Conservation (phyloP, 1,140 invertebrate genomes). For the Drosophila athabasca region DNA sequence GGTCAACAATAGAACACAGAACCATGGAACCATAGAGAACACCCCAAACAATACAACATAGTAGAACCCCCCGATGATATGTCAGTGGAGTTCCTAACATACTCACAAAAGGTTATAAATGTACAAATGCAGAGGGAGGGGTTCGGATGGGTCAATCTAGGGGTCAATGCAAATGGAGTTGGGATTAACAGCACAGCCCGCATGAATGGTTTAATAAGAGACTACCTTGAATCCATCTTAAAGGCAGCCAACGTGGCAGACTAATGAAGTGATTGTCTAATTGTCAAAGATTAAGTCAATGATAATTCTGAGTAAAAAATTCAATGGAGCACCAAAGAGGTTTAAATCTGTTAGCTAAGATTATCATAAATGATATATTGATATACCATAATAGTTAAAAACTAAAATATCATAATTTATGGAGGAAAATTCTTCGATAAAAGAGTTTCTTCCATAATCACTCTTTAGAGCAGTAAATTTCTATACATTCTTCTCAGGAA, state of each 20-base stretch:
- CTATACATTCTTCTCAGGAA: slow-evolving; percentile 3
- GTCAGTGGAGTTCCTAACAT: slow-evolving; percentile 38
- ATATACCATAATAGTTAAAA: slow-evolving; percentile 14
- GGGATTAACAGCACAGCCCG: slow-evolving; percentile 29
- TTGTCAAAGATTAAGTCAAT: slow-evolving; percentile 22
- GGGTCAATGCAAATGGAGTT: slow-evolving; percentile 22
- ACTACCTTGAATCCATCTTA: slow-evolving; percentile 28
- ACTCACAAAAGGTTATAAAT: slow-evolving; percentile 30
- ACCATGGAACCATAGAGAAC: not conserved
- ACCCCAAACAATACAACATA: not conserved
- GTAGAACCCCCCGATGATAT: slow-evolving; percentile 12
- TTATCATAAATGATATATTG: slow-evolving; percentile 26
- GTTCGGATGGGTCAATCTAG: not conserved
- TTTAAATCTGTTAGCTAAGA: slow-evolving; percentile 13
- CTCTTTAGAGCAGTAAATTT: not conserved
- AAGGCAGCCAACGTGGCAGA: slow-evolving; percentile 15
- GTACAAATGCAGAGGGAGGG: not conserved
- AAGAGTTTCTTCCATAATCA: slow-evolving; percentile 1
- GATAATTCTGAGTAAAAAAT: not conserved
- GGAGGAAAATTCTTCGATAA: slow-evolving; percentile 12
- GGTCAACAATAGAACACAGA: slow-evolving; percentile 56
- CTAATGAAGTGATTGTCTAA: slow-evolving; percentile 43
- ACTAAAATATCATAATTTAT: slow-evolving; percentile 42
- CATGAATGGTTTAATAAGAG: slow-evolving; percentile 12
- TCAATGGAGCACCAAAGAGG: no score